Evolutionary conservation across 2,888 invertebrate species (phyloP).

Genomic region (Bruchidius siliquastri): DNA sequence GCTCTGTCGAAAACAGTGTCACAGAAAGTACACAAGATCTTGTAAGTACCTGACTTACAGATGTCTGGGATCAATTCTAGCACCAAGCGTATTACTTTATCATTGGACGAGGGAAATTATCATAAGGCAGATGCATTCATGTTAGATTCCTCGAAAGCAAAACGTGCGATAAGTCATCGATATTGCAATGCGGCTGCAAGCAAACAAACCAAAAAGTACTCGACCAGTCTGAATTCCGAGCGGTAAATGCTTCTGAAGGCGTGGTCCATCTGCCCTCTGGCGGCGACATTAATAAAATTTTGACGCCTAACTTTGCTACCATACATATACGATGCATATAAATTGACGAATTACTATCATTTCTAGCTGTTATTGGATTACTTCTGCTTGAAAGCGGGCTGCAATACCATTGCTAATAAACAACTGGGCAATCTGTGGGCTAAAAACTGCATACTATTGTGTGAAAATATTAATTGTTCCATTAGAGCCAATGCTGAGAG

Average conservation of each 20-base stretch:
- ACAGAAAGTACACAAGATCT: no score
- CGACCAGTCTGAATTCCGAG: background rate
- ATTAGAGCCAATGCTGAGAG: background rate
- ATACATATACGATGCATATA: constrained; percentile 43
- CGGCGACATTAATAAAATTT: constrained; percentile 42
- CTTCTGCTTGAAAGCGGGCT: background rate
- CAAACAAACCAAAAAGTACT: background rate
- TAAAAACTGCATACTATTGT: background rate
- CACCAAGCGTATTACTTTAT: no score
- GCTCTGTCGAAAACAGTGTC: no score
- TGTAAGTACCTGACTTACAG: no score
- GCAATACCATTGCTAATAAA: background rate
- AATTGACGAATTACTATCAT: constrained; percentile 42
- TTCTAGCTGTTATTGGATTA: constrained; percentile 10
- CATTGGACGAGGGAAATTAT: no score
- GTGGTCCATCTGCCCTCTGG: background rate
- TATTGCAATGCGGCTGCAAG: background rate
- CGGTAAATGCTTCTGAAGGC: constrained; percentile 9
- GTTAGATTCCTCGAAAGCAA: background rate
- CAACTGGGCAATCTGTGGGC: background rate
- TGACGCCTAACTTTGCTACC: constrained; percentile 44
- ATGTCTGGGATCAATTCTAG: no score
- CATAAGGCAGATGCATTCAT: background rate
- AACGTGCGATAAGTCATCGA: background rate
- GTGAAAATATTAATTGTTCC: background rate